Percentiles rank a stretch among this genome's conserved stretches.
Evolutionary conservation across 2,113 vertebrate genomes (phyloP).

Genomic region (Erinaceus europaeus): DNA sequence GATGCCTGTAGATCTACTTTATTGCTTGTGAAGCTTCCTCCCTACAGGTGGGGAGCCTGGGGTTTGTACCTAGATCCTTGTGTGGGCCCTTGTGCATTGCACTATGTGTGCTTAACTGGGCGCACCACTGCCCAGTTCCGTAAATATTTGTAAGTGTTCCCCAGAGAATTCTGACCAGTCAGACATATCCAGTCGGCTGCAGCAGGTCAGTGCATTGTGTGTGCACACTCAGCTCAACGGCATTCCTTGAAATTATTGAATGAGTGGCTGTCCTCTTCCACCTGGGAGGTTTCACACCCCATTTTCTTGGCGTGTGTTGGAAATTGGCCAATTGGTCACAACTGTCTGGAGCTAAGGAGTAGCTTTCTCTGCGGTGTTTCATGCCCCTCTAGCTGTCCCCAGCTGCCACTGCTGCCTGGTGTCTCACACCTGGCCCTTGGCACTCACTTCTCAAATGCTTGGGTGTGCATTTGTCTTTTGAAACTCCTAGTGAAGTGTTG

Average conservation of each 20-base stretch:
- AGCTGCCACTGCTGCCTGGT: background rate
- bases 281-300: background rate
- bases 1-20: no score
- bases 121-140: no score
- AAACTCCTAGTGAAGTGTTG: background rate
- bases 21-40: no score
- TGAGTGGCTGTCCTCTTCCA: background rate
- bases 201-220: no score
- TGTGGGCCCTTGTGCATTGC: no score
- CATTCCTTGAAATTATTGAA: background rate
- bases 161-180: no score
- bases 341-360: background rate
- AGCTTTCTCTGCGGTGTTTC: background rate
- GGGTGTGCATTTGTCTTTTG: background rate
- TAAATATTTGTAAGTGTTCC: no score
- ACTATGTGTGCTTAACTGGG: no score
- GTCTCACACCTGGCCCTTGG: background rate
- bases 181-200: no score
- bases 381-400: fast-evolving
- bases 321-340: background rate
- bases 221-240: no score
- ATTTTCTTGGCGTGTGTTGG: background rate
- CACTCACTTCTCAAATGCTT: background rate
- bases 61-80: no score
- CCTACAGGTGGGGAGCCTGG: no score